Evolutionary conservation across 2,113 vertebrate species (phyloP), one percentile per base, ranked within the genome.

Genomic region (Pelecanoides urinatrix): DNA sequence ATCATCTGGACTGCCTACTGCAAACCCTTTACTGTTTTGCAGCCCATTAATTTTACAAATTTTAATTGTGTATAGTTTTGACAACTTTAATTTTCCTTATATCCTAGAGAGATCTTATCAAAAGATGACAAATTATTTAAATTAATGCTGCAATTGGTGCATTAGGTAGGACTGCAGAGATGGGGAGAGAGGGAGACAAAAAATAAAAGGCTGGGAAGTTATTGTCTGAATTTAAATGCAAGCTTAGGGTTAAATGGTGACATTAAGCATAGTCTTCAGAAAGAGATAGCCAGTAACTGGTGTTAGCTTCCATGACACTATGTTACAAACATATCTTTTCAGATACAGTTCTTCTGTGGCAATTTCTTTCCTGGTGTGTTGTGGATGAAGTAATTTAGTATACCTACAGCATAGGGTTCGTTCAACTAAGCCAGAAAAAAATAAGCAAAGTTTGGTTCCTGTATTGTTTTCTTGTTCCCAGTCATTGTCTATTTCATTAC

Each of bases 31-130:
- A 97, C 92, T 88, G 90, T 98, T 98, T 98, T 98, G 97, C 97
- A 98, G 98, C 94, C 98, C 97, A 98, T 98, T 98, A 98, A 98
- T 98, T 98, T 98, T 98, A 98, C 95, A 98, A 98, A 98, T 98
- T 98, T 98, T 98, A 98, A 97, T 97, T 98, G 97, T 98, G 96
- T 98, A 91, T 47, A 63, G 96, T 98, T 98, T 98, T 98, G 98
- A 98, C 98, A 98, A 96, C 79, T 98, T 98, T 98, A 97, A 98
- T 98, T 98, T 98, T 97, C 80, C 86, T 90, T 79, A 96, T 97
- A 95, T 96, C 76, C 79, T 84, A 81, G 70, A 80, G 56, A 87
- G 66, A 74, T 94, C 56, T 92, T 91, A 91, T 86, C 92, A 96
- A 96, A 78, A 97, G 52, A 63, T 83, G 53, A 79, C 22, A 84